Conservation (phyloP, 2,888 invertebrate genomes). For the Leucophenga maculata region DNA sequence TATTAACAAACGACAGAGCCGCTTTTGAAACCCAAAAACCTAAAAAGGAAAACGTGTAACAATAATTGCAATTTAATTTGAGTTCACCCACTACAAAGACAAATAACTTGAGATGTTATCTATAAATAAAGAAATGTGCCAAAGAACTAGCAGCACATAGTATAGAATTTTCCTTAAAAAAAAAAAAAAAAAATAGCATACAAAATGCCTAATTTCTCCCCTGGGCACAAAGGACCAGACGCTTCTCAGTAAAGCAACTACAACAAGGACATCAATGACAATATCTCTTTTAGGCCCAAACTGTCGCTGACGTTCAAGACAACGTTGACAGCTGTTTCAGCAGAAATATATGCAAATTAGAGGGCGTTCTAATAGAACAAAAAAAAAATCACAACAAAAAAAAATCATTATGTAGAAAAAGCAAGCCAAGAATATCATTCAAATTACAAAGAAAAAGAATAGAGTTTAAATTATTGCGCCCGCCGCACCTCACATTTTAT, state of each 20-base stretch:
- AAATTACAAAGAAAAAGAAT: slow-evolving; percentile 15
- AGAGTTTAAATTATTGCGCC: slow-evolving; percentile 2
- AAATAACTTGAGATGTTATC: no score
- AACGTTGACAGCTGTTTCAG: slow-evolving; percentile 62
- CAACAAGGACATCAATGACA: slow-evolving; percentile 29
- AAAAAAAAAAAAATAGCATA: slow-evolving; percentile 37
- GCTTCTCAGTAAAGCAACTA: background rate
- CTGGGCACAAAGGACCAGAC: background rate
- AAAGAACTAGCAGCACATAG: slow-evolving; percentile 29
- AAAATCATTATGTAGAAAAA: slow-evolving; percentile 60
- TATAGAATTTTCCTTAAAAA: slow-evolving; percentile 49
- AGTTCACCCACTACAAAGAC: no score
- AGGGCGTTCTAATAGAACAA: slow-evolving; percentile 66
- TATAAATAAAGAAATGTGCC: no score
- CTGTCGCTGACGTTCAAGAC: slow-evolving; percentile 19
- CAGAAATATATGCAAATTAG: slow-evolving; percentile 67
- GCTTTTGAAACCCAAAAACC: slow-evolving; percentile 27
- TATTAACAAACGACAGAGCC: slow-evolving; percentile 63
- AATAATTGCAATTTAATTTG: no score
- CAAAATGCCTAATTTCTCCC: slow-evolving; percentile 20
- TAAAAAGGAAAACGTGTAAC: slow-evolving; percentile 36
- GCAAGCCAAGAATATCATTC: slow-evolving; percentile 38
- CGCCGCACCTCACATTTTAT: slow-evolving; percentile 4
- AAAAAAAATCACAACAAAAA: slow-evolving; percentile 37
- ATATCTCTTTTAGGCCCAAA: background rate